Evolutionary conservation across 2,797 vertebrate species (phyloP), one percentile per base, ranked within the genome.

Genomic region (Megalops cyprinoides): DNA sequence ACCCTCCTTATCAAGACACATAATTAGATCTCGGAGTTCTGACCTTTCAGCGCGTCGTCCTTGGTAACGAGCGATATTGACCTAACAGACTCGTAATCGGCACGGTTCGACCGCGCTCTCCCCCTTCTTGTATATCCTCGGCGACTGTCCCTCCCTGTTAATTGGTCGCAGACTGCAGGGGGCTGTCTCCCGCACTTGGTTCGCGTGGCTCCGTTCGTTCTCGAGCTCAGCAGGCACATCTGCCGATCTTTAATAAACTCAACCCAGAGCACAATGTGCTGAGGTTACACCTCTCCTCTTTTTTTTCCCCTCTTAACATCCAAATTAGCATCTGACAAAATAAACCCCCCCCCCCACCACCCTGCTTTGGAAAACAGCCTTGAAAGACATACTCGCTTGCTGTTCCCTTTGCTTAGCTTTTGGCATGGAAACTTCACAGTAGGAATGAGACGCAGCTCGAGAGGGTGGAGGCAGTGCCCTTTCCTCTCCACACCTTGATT

Each of bases 141-240:
- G 28, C 62, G 18, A 5, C 65, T 28, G 37, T 74, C 77, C 77
- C 39, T 37, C 23, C 34, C 31, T 34, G n/a, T 67, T 15, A 76
- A 78, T 42, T n/a, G 34, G 56, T 7, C 23, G 15, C 15, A 65
- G 60, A 34, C 31, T 9, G 65, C 48, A 31, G 49, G 37, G n/a
- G 39, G 62, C 60, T 37, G 34, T 58, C 78, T 83, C 81, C 87
- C 84, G 78, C 84, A 49, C 79, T 84, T 55, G 60, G 9, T 86
- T 87, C 85, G 84, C 85, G 84, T n/a, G n/a, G n/a, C n/a, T n/a
- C 86, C 31, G 53, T 65, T 78, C 78, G 55, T 76, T 84, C 79
- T 58, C 78, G 62, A 65, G 28, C 85, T 82, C 85, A 85, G 87
- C 86, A 79, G 84, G 88, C 84, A 89, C 88, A 87, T 87, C 88